Base-by-base conservation (phyloP, 92 coral and sea anemone genomes). In the Bergia sp. region DNA sequence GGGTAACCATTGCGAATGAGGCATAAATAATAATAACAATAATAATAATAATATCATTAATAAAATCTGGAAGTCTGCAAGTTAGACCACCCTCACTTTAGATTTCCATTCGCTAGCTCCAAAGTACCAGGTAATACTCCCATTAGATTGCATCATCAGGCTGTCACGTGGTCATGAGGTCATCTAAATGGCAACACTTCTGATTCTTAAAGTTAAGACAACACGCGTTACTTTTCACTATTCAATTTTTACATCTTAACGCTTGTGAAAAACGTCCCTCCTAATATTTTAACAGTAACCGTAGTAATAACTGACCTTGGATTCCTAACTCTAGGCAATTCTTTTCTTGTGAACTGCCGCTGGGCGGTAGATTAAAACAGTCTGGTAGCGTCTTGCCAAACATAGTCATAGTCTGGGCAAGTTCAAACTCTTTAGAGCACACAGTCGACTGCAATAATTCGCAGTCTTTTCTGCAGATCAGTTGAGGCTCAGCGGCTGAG, bases 371-470 rank as follows among this genome's bases (percentile, higher is more conserved):
- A 10, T 72, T 66, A 2, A 81, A 80, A 76, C 99, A 97, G 88
- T 90, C 92, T 36, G 98, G 99, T 39, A 97, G 79, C 2, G 84
- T 86, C 66, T 92, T 88, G 5, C 92, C 91, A 44, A 90, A 93
- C 8, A 82, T 89, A 15, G 88, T 37, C 83, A 93, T 83, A 37
- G 94, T 79, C 67, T 90, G 89, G 7, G 93, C 92, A n/a, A 91
- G 88, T 3, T 88, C 92, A 77, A 96, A 91, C 77, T 97, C 99
- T 76, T 92, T 97, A 18, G 99, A 96, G 71, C 99, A 97, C 37
- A 94, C 86, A 1, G 93, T 88, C 6, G 90, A 94, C 77, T 94
- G 94, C 13, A 97, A 53, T 38, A 96, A 85, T 39, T 97, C 96
- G 76, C 99, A 97, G 12, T 94, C 95, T 47, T 87, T 92, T 90